A percentile compares a stretch with the other conserved stretches of the same genome.
Conservation (phyloP, 2,888 invertebrate species). For the Plemyria rubiginata region DNA sequence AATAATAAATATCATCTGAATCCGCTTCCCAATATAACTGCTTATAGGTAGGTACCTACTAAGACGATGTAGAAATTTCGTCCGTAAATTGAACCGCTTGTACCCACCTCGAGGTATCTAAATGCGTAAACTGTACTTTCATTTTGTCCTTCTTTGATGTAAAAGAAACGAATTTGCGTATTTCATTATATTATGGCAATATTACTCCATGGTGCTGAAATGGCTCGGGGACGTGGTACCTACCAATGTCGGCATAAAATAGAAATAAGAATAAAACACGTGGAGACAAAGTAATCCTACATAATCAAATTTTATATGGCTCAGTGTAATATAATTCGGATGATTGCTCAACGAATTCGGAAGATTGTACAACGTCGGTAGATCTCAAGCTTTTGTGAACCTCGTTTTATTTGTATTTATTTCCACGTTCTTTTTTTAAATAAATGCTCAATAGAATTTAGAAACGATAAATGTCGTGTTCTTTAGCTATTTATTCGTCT, state of each 20-base stretch:
- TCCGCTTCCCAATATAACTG: conserved; percentile 46
- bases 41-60: conserved; percentile 42
- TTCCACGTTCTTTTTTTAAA: not conserved
- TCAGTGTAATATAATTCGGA: conserved; percentile 40
- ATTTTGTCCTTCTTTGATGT: conserved; percentile 66
- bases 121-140: conserved; percentile 28
- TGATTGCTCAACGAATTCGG: conserved; percentile 42
- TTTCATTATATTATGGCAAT: conserved; percentile 61
- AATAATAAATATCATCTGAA: conserved; percentile 47
- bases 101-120: conserved; percentile 41
- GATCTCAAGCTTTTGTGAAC: conserved; percentile 20
- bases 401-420: conserved; percentile 21
- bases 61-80: conserved; percentile 55
- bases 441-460: not conserved
- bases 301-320: conserved; percentile 44
- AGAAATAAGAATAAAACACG: conserved; percentile 40
- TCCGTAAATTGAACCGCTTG: conserved; percentile 53
- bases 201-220: conserved; percentile 56
- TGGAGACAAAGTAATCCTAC: conserved; percentile 29
- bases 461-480: too few species aligned
- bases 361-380: conserved; percentile 38
- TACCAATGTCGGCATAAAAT: conserved; percentile 38
- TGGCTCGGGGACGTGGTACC: conserved; percentile 48
- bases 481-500: too few species aligned
- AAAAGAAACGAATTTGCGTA: conserved; percentile 59